Evolutionary conservation across 2,888 invertebrate genomes (phyloP), one percentile per base, ranked within the genome.

Genomic region (Drosophila ustulata): DNA sequence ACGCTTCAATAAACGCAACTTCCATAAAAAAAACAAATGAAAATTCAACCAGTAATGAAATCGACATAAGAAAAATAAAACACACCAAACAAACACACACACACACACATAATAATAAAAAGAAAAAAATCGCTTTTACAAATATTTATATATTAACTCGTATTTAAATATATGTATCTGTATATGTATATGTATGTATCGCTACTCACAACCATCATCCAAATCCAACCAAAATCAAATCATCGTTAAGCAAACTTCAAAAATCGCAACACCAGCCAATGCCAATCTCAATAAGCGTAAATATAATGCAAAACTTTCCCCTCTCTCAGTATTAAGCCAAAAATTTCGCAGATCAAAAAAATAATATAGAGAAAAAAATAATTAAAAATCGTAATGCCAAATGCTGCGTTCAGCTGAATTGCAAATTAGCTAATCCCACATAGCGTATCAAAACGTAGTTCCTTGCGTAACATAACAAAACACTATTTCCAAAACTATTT

Each of bases 1-100:
- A 89, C 90, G 90, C 90, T 90, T 90, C 89, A 87, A 88, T 78
- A 87, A 87, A 84, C 76, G 82, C 86, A 82, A 78, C 83, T 83
- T 84, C 83, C 83, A 84, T 84, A 79, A 53, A 65, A 67, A 69
- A 69, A 69, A 74, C 72, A 71, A 73, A 64, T 25, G 51, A 71
- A 69, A 43, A 34, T 30, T 30, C 56, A 57, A 65, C 25, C 37
- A 70, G 53, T 66, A 71, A 82, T 67, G 80, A 90, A 88, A 80
- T 85, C 82, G 77, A 85, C 80, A 79, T 86, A 83, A 77, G 73
- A 51, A 59, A 82, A 66, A 49, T 23, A 66, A 68, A 57, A 71
- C 49, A 65, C 57, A 50, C 43, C 4, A 32, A 56, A 49, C 23
- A 53, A n/a, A 52, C 39, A 18, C 6, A 53, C 28, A 39, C 18